Conservation (phyloP, 35 echinoderm and acorn worm genomes). For the Apostichopus parvimensis region DNA sequence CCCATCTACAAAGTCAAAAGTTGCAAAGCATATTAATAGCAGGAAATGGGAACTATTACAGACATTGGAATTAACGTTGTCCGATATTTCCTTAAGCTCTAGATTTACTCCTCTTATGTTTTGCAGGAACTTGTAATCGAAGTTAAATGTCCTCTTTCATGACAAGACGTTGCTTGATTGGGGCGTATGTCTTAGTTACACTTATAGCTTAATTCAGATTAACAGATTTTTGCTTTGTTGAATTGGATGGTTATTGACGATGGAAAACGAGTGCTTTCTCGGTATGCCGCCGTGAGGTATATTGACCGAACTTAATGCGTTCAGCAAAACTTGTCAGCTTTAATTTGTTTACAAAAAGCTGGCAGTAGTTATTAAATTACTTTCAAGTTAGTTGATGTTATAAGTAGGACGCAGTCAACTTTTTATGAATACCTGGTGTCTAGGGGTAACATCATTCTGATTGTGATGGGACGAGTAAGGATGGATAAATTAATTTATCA, state of each 20-base stretch:
- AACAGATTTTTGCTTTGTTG: not conserved
- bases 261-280: not conserved
- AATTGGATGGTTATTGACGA: not conserved
- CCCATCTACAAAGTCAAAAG: no score
- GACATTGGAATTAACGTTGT: no score
- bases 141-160: no score
- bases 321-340: not conserved
- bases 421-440: not conserved
- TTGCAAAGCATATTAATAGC: no score
- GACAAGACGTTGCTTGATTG: no score
- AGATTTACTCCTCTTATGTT: no score
- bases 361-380: not conserved
- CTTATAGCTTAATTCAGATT: not conserved
- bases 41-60: no score
- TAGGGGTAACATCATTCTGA: not conserved
- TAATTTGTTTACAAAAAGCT: conserved; percentile 5
- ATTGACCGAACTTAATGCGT: not conserved
- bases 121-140: not conserved
- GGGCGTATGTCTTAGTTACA: no score
- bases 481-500: not conserved
- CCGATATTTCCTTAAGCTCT: no score
- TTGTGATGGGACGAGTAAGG: not conserved
- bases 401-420: not conserved
- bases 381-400: not conserved
- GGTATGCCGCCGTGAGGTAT: not conserved